Percentiles rank a stretch among this genome's conserved stretches.
Evolutionary conservation across 2,888 invertebrate genomes (phyloP).

Genomic region (Biston betularia): DNA sequence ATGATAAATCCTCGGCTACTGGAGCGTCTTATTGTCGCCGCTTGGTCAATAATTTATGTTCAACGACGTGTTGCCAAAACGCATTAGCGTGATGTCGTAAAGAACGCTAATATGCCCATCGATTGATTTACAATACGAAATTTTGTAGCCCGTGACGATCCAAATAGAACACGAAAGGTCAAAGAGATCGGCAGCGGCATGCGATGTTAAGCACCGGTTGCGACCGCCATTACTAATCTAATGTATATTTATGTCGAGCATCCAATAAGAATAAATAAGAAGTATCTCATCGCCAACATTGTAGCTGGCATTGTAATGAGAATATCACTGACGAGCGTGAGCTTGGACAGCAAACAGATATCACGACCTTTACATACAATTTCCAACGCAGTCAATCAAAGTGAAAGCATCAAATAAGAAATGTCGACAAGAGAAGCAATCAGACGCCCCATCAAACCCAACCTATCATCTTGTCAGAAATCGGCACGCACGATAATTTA

Average conservation of each 20-base stretch:
- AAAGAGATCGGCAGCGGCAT: conserved; percentile 38
- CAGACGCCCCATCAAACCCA: conserved; percentile 81
- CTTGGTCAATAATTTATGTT: conserved; percentile 54
- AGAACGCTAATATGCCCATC: conserved; percentile 51
- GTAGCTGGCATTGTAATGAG: conserved; percentile 20
- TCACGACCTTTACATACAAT: conserved; percentile 65
- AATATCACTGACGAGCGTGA: conserved; percentile 25
- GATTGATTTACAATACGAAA: conserved; percentile 51
- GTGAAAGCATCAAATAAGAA: conserved; percentile 78
- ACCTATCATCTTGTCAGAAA: conserved; percentile 85
- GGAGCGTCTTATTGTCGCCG: conserved; percentile 52
- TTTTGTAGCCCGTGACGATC: conserved; percentile 45
- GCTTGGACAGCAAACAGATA: conserved; percentile 48
- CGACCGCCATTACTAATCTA: conserved; percentile 21
- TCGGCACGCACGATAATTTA: conserved; percentile 86
- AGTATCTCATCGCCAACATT: conserved; percentile 29
- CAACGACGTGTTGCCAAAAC: conserved; percentile 54
- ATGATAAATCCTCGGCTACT: conserved; percentile 56
- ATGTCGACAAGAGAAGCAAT: conserved; percentile 85
- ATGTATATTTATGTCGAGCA: conserved; percentile 28
- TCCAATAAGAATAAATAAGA: conserved; percentile 28
- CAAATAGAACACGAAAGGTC: conserved; percentile 45
- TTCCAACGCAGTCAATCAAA: conserved; percentile 82
- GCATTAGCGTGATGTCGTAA: conserved; percentile 48
- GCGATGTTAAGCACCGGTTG: conserved; percentile 30